Conservation (phyloP, 2,888 invertebrate genomes). For the Fragum fragum region DNA sequence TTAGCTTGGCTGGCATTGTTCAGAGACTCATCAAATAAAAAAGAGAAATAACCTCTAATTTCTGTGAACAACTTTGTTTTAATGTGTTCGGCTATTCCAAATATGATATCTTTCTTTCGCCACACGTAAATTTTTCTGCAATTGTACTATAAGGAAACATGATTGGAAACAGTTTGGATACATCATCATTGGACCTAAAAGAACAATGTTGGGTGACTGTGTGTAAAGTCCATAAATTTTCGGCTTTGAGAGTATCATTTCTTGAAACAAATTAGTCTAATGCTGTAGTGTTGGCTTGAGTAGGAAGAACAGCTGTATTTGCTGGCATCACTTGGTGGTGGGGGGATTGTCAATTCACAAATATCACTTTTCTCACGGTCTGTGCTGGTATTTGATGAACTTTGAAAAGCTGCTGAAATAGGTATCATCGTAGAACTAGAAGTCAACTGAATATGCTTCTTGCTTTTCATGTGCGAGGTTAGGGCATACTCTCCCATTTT, state of each 20-base stretch:
- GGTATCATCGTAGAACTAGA: background rate
- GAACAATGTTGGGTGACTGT: conserved; percentile 15
- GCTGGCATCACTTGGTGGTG: background rate
- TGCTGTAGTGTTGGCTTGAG: conserved; percentile 1
- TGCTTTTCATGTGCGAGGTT: conserved; percentile 1
- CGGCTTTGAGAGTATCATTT: conserved; percentile 32
- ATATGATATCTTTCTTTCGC: conserved; percentile 33
- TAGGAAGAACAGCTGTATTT: background rate
- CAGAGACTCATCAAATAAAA: conserved; percentile 34
- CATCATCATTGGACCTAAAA: conserved; percentile 30
- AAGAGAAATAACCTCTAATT: conserved; percentile 5
- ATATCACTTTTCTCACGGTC: background rate
- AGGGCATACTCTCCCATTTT: background rate
- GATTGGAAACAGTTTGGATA: conserved; percentile 6
- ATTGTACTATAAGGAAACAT: conserved; percentile 41
- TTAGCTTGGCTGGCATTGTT: conserved; percentile 22
- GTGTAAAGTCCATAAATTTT: conserved; percentile 34
- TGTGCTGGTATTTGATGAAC: background rate
- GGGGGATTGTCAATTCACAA: conserved; percentile 5
- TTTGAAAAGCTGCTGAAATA: background rate
- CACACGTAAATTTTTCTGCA: conserved; percentile 29
- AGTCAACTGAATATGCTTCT: background rate
- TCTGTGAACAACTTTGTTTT: conserved; percentile 24
- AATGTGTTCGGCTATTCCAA: conserved; percentile 39
- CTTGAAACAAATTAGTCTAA: conserved; percentile 14